phyloP scores from a whole-genome alignment of 2,113 vertebrate genomes.

The Mystacornis crossleyi region DNA sequence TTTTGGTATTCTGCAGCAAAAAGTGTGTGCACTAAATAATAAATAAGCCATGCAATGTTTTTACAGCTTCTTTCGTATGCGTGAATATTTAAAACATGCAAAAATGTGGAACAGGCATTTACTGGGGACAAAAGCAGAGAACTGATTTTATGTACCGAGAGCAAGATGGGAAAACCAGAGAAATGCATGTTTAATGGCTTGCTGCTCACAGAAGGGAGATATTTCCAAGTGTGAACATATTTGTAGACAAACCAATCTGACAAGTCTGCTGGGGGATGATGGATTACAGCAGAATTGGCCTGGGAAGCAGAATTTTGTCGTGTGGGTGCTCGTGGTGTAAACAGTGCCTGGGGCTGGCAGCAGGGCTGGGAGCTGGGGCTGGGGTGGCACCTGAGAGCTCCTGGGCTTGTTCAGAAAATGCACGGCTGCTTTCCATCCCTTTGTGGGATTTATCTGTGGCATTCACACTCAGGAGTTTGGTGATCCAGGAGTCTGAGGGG shows the following conservation, averaged over 20 bases:
- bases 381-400: not conserved
- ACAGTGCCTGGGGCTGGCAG: constrained; percentile 48
- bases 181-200: constrained; percentile 74
- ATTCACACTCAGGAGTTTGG: rapidly evolving
- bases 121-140: constrained; percentile 66
- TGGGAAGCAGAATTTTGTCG: not conserved
- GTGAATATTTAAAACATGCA: constrained; percentile 88
- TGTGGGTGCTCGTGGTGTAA: not conserved
- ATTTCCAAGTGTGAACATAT: constrained; percentile 53
- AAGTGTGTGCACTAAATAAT: constrained; percentile 89
- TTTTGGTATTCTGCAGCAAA: constrained; percentile 48
- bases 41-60: constrained; percentile 82
- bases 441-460: rapidly evolving
- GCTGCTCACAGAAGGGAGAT: constrained; percentile 7
- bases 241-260: constrained; percentile 76
- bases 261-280: constrained; percentile 73
- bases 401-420: rapidly evolving
- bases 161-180: constrained; percentile 23
- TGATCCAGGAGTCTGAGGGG: not conserved
- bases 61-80: constrained; percentile 77
- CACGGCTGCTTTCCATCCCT: rapidly evolving
- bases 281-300: constrained; percentile 24
- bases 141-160: constrained; percentile 35
- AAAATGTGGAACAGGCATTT: constrained; percentile 74
- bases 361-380: not conserved